These are phyloP conservation scores for Lophius piscatorius DNA, from an alignment of 2,113 vertebrate species.

Conservation along the genomic window DNA sequence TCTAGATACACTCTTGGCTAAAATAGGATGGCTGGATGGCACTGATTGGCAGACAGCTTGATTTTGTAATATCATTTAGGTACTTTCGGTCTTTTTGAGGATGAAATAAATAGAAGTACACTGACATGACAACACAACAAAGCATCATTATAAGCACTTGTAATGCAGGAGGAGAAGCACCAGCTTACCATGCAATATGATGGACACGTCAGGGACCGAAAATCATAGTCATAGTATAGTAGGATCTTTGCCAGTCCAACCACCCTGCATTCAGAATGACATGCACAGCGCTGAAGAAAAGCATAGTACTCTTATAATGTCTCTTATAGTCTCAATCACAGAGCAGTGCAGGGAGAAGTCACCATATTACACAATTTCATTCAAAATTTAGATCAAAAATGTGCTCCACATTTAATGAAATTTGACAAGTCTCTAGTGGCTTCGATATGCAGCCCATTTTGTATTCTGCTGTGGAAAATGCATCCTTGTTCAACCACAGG, in stretches of 20 bases:
- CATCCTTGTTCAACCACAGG: constrained; percentile 6
- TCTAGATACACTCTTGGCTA: too few relatives aligned
- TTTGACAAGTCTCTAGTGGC: background rate
- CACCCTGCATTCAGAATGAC: constrained; percentile 8
- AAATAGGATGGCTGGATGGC: background rate
- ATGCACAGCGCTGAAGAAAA: background rate
- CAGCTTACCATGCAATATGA: background rate
- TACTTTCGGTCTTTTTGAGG: constrained; percentile 11
- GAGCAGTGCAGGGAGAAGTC: background rate
- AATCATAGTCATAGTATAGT: background rate
- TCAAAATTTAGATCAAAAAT: constrained; percentile 5
- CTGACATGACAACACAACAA: constrained; percentile 3
- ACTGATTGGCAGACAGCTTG: background rate
- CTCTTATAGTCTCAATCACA: background rate
- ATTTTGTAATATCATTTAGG: constrained; percentile 2
- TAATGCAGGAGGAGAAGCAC: background rate
- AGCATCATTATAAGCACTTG: background rate
- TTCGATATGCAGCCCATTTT: constrained; percentile 2
- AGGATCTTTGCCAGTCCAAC: background rate
- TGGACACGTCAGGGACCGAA: constrained; percentile 5
- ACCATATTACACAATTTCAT: background rate
- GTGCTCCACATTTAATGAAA: constrained; percentile 4
- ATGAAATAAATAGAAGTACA: constrained; percentile 21
- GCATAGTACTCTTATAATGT: too few relatives aligned
- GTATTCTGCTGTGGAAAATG: constrained; percentile 18